These are phyloP conservation scores for Bombyx mori DNA, from an alignment of 1,140 invertebrate genomes.

Conservation along the genomic window ASM3026992v2 NC_085117.1:10835501-10836000, in stretches of 20 bases:
- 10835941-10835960: slow-evolving; percentile 74
- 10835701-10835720: slow-evolving; percentile 47
- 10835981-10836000: slow-evolving; percentile 78
- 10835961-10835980: slow-evolving; percentile 73
- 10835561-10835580: slow-evolving; percentile 47
- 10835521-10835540: slow-evolving; percentile 53
- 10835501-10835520: slow-evolving; percentile 34
- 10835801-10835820: slow-evolving; percentile 77
- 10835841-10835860: slow-evolving; percentile 74
- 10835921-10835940: slow-evolving; percentile 72
- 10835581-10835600: slow-evolving; percentile 39
- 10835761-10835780: slow-evolving; percentile 47
- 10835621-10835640: slow-evolving; percentile 46
- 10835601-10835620: slow-evolving; percentile 52
- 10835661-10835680: slow-evolving; percentile 52
- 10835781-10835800: slow-evolving; percentile 76
- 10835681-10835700: slow-evolving; percentile 52
- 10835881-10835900: slow-evolving; percentile 78
- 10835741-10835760: slow-evolving; percentile 58
- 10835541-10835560: slow-evolving; percentile 49
- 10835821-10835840: slow-evolving; percentile 74
- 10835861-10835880: slow-evolving; percentile 75
- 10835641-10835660: slow-evolving; percentile 50
- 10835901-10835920: slow-evolving; percentile 74
- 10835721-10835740: slow-evolving; percentile 48